Percentiles rank a stretch among this genome's conserved stretches.
Evolutionary conservation across 1,140 invertebrate species (phyloP).

Genomic region (Pogonognathellus flavescens): DNA sequence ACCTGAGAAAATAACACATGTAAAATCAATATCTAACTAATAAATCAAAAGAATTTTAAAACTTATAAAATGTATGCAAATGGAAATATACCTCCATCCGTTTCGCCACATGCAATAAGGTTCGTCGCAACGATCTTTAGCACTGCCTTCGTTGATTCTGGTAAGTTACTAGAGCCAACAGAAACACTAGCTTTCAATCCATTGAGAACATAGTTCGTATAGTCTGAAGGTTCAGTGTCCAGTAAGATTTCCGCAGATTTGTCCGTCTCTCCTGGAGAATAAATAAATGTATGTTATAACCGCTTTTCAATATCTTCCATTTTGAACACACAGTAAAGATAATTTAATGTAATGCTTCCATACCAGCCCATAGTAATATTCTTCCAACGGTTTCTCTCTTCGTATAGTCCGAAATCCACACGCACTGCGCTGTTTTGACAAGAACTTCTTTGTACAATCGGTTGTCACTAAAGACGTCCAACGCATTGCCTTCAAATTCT

Average conservation of each 20-base stretch:
- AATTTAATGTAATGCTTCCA: not conserved
- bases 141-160: conserved; percentile 64
- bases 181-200: conserved; percentile 63
- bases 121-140: conserved; percentile 66
- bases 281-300: conserved; percentile 48
- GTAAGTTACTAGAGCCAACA: conserved; percentile 59
- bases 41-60: too few species aligned
- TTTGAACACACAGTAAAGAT: not conserved
- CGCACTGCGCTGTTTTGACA: conserved; percentile 63
- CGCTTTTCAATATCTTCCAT: not conserved
- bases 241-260: conserved; percentile 64
- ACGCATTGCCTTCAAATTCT: not conserved
- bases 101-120: conserved; percentile 63
- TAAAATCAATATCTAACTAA: not conserved
- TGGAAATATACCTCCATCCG: conserved; percentile 50
- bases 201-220: conserved; percentile 59
- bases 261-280: conserved; percentile 62
- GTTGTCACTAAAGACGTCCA: conserved; percentile 53
- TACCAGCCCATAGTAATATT: conserved; percentile 62
- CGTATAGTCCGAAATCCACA: conserved; percentile 58
- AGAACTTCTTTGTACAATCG: conserved; percentile 61
- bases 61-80: too few species aligned
- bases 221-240: conserved; percentile 63
- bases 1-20: conserved; percentile 26
- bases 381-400: conserved; percentile 64